Conservation (phyloP, 1,140 invertebrate genomes). For the Ericerus pela region DNA sequence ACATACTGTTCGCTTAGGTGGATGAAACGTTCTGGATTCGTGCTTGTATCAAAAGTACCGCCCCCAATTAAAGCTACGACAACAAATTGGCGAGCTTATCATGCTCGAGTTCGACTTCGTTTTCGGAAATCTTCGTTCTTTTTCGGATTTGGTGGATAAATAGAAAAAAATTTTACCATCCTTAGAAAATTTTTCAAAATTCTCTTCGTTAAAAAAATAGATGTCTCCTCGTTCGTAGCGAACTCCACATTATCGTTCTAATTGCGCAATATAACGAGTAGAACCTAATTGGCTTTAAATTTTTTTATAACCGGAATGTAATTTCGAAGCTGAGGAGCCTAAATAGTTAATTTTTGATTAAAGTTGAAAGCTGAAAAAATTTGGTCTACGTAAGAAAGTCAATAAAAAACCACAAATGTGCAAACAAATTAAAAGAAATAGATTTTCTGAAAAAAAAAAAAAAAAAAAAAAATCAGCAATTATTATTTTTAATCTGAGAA, state of each 20-base stretch:
- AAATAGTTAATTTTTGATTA: too few species aligned
- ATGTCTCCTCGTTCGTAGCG: neutral
- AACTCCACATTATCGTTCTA: neutral
- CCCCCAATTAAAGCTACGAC: conserved; percentile 1
- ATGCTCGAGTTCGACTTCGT: neutral
- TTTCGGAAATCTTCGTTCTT: neutral
- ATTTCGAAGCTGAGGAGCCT: too few species aligned
- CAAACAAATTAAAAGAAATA: too few species aligned
- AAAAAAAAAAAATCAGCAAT: too few species aligned
- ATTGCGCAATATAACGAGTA: neutral
- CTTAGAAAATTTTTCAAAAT: neutral
- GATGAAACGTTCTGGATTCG: conserved; percentile 7
- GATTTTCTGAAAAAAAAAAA: too few species aligned
- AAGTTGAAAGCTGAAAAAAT: too few species aligned
- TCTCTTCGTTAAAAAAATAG: neutral
- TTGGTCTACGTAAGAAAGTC: too few species aligned
- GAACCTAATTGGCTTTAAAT: too few species aligned
- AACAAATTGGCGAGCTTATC: conserved; percentile 12
- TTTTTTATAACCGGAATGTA: too few species aligned
- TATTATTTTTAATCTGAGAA: too few species aligned
- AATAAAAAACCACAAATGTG: too few species aligned
- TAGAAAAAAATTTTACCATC: neutral
- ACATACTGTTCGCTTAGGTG: neutral
- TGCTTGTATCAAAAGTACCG: neutral
- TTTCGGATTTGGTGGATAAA: neutral